Base-by-base conservation (phyloP, 2,888 invertebrate species). In the Apotomis turbidana region DNA sequence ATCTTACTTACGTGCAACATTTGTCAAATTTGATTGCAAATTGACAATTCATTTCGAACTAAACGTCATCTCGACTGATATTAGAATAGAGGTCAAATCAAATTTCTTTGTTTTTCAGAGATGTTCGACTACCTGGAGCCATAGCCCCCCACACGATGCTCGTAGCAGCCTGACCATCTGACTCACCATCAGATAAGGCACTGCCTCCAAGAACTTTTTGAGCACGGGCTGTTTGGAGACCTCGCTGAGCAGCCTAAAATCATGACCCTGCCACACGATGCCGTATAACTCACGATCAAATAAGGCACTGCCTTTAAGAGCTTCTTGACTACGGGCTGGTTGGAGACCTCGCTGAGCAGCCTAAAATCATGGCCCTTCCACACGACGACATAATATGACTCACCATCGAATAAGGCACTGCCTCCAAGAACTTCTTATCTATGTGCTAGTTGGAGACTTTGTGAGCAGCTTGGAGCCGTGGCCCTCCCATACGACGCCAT, bases 271-370 rank as follows among this genome's bases (percentile, higher is more conserved):
- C 97, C 98, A 2, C 5, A 49, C 49, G 9, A 49, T 12, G 9
- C 9, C 9, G 12, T 10, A 6, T 49, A 12, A 73, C 80, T 92
- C 85, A 98, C 98, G 97, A 98, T 97, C 74, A 98, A 97, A 85
- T 97, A 97, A 9, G 98, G 98, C n/a, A 98, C 97, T n/a, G 97
- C 97, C 81, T 97, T 97, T 67, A 99, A 92, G 86, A 99, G 98
- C 81, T 95, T 95, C 87, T 95, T 96, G 68, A 98, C 97, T 73
- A 96, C 95, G 0, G 96, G 95, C 90, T 97, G 97, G 83, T 96
- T 97, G 87, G 97, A 97, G 49, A 97, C 97, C 85, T 98, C 97
- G 79, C 96, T 96, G 74, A 97, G 94, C 62, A 98, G 94, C 77
- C 97, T 95, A 72, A 96, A 94, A 0, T 98, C 98, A 83, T 98